Conservation (phyloP, 2,113 vertebrate genomes). For the Madoqua kirkii region DNA sequence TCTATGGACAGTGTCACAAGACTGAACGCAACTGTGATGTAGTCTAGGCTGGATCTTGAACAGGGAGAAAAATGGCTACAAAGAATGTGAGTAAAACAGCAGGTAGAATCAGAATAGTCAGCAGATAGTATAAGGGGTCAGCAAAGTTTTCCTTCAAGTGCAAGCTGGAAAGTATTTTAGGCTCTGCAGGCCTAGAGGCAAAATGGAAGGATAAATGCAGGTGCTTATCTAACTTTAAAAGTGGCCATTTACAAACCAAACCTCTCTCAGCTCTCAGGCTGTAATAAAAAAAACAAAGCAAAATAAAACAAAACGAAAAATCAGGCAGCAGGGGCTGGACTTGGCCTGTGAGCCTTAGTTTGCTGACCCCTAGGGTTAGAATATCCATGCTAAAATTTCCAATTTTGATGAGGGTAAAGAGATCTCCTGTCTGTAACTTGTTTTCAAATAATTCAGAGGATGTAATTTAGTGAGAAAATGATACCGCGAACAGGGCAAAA, state of each 20-base stretch:
- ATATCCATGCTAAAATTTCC: background rate
- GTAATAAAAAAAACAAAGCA: background rate
- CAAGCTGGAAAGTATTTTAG: background rate
- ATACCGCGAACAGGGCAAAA: background rate
- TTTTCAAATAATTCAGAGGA: background rate
- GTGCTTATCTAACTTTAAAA: background rate
- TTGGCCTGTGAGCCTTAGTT: background rate
- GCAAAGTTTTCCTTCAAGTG: background rate
- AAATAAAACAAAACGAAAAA: background rate
- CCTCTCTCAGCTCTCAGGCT: background rate
- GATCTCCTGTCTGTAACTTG: rapidly evolving
- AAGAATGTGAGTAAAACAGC: background rate
- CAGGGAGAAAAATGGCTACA: background rate
- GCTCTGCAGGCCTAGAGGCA: background rate
- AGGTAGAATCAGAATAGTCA: background rate
- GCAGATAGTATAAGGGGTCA: background rate
- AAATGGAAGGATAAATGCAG: background rate
- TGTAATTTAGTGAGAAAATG: background rate
- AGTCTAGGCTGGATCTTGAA: background rate
- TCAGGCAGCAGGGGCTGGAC: background rate
- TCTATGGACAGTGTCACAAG: background rate
- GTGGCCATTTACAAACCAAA: background rate
- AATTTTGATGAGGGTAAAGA: background rate
- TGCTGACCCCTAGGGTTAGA: background rate
- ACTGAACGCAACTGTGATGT: rapidly evolving